Evolutionary conservation across 2,113 vertebrate genomes (phyloP).

Genomic region (Tretioscincus oriximinensis): DNA sequence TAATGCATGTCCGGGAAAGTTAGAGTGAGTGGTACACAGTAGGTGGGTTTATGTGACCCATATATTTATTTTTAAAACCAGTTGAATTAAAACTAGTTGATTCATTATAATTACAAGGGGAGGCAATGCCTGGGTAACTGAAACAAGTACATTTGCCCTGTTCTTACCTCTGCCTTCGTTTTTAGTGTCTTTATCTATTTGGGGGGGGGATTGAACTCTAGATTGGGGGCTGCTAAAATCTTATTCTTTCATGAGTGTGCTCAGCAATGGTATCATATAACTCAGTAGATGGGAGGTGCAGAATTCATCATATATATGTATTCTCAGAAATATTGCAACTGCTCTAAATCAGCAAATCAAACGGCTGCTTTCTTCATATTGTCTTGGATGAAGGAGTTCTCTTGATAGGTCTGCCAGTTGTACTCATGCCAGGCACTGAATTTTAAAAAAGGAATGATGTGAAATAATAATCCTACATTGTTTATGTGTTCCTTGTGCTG

Average conservation of each 20-base stretch:
- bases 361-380: background rate
- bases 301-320: background rate
- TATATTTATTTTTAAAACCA: conserved; percentile 4
- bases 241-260: background rate
- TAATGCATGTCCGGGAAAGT: background rate
- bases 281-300: background rate
- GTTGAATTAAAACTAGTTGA: background rate
- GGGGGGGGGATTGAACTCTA: background rate
- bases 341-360: background rate
- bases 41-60: conserved; percentile 1
- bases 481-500: background rate
- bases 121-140: background rate
- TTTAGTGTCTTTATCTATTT: too few species aligned
- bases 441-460: background rate
- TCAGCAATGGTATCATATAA: background rate
- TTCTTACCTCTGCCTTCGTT: background rate
- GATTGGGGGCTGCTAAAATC: background rate
- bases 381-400: background rate
- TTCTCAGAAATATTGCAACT: background rate
- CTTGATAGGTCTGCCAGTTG: background rate
- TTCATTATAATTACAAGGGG: background rate
- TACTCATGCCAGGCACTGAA: background rate
- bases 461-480: background rate
- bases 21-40: background rate
- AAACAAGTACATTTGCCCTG: background rate